phyloP scores from a whole-genome alignment of 1,140 invertebrate genomes.

The Ceratosolen solmsi region DNA sequence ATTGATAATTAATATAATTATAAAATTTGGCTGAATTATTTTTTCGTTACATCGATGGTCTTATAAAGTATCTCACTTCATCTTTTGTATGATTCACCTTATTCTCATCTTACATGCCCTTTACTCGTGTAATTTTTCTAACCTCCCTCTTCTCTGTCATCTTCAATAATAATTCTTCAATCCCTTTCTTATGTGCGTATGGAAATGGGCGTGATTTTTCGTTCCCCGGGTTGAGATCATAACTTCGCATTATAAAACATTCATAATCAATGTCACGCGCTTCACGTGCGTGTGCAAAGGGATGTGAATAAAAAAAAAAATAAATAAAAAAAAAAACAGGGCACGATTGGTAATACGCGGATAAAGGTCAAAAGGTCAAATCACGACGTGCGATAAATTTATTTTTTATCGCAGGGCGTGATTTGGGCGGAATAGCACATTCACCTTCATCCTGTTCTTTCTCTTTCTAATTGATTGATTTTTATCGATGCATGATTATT shows the following conservation, averaged over 20 bases:
- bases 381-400: slow-evolving; percentile 41
- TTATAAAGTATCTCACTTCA: too few species aligned
- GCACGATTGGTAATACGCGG: background rate
- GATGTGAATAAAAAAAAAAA: slow-evolving; percentile 12
- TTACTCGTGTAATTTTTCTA: background rate
- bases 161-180: background rate
- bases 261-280: slow-evolving; percentile 49
- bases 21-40: too few species aligned
- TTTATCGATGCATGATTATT: slow-evolving; percentile 23
- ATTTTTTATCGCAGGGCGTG: slow-evolving; percentile 48
- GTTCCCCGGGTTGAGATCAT: background rate
- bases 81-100: too few species aligned
- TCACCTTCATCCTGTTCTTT: background rate
- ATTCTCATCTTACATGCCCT: too few species aligned
- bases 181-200: background rate
- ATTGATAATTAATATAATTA: too few species aligned
- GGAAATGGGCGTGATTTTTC: slow-evolving; percentile 47
- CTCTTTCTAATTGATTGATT: slow-evolving; percentile 48
- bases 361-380: background rate
- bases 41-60: too few species aligned
- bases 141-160: background rate
- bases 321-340: too few species aligned
- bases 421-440: slow-evolving; percentile 43
- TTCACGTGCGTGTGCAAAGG: background rate
- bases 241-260: slow-evolving; percentile 40